phyloP scores from a whole-genome alignment of 2,888 invertebrate species.

The Seira ritae region DNA sequence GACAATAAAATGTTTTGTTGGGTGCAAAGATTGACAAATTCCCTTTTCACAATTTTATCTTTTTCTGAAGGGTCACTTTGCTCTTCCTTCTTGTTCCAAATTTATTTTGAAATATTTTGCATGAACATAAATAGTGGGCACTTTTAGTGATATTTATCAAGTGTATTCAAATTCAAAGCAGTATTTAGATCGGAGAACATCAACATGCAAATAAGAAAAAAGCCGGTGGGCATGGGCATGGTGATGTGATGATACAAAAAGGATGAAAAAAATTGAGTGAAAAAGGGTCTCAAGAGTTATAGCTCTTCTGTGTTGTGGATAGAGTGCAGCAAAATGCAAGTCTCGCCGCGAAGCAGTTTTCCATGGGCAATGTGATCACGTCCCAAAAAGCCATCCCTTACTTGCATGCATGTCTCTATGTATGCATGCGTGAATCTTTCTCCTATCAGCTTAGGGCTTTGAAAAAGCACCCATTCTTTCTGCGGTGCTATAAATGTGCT shows the following conservation, averaged over 20 bases:
- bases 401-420: too few species aligned
- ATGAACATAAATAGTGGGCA: background rate
- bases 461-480: too few species aligned
- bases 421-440: slow-evolving; percentile 17
- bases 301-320: slow-evolving; percentile 8
- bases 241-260: background rate
- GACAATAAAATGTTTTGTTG: too few species aligned
- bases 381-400: background rate
- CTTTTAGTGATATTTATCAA: background rate
- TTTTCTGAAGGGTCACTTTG: too few species aligned
- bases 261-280: background rate
- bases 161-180: background rate
- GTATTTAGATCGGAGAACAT: background rate
- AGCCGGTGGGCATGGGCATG: background rate
- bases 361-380: slow-evolving; percentile 48
- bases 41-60: too few species aligned
- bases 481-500: too few species aligned
- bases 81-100: too few species aligned
- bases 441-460: too few species aligned
- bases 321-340: slow-evolving; percentile 11
- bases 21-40: too few species aligned
- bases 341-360: background rate
- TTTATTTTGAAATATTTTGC: background rate
- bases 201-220: background rate
- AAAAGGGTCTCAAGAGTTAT: background rate